Evolutionary conservation across 2,797 vertebrate species (phyloP), one percentile per base, ranked within the genome.

Genomic region (Podarcis siculus): DNA sequence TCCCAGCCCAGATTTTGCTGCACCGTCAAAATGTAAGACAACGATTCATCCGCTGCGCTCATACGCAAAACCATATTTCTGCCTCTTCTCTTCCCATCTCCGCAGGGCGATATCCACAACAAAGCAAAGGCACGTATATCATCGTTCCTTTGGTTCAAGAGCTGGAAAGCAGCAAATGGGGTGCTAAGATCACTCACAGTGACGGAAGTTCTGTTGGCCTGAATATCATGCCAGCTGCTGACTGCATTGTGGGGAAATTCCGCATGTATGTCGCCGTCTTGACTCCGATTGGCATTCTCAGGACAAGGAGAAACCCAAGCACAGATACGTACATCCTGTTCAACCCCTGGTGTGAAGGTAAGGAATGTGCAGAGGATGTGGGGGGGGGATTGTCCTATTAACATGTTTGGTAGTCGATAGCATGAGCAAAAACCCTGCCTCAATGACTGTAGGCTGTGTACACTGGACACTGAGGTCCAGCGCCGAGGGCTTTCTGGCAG

Each of bases 51-150:
- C 27, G 4, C 32, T 1, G 0, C 83, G 61, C 13, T 3, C 86
- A 25, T 91, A 90, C 15, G 32, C 37, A 15, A 9, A 45, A 32
- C 42, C 1, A 64, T 69, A 77, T 30, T 66, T 25, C 19, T 35
- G 4, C 15, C 30, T 23, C 27, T 2, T n/a, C 87, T 17, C 87
- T 30, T 88, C 23, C 90, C n/a, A 61, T 88, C 83, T 32, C 79
- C n/a, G 1, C 78, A 99, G 99, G 99, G 73, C 94, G 97, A 80
- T 98, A 97, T 77, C 98, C 99, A 35, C 97, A 98, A 87, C 97
- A 95, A 95, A 99, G 97, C 91, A 99, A 99, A 94, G 98, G 98
- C 58, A 99, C 98, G 72, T 99, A 99, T 90, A 95, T 98, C 37
- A 98, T 98, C 0, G 94, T 99, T 21, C 96, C 96, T 39, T 25